These are phyloP conservation scores for Drosophila mimetica DNA, from an alignment of 2,888 invertebrate genomes.

Conservation along the genomic window DNA sequence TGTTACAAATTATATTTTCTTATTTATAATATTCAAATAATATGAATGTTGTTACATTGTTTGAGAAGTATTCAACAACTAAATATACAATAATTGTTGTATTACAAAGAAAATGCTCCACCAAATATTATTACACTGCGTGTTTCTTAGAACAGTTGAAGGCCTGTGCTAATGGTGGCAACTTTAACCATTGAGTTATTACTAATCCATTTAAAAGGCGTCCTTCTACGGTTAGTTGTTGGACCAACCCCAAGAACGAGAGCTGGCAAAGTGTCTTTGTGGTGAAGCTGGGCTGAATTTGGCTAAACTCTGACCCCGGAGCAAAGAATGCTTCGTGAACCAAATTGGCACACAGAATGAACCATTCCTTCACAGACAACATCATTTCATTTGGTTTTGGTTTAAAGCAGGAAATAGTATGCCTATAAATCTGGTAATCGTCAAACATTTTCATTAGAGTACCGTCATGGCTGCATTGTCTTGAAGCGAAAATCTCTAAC, in stretches of 20 bases:
- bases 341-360: not conserved
- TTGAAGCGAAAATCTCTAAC: not conserved
- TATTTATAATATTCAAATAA: no score
- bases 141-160: not conserved
- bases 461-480: not conserved
- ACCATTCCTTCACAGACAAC: no score
- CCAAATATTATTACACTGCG: no score
- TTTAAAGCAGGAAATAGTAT: not conserved
- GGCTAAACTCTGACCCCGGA: not conserved
- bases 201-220: no score
- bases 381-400: no score
- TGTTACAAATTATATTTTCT: no score
- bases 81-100: no score
- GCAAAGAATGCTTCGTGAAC: not conserved
- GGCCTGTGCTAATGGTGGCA: not conserved
- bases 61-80: no score
- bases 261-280: not conserved
- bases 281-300: not conserved
- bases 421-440: not conserved
- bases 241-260: not conserved
- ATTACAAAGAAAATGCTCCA: no score
- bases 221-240: no score
- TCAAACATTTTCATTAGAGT: not conserved
- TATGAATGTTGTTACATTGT: no score
- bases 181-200: not conserved